Base-by-base conservation (phyloP, 2,888 invertebrate species). In the Philonicus albiceps region DNA sequence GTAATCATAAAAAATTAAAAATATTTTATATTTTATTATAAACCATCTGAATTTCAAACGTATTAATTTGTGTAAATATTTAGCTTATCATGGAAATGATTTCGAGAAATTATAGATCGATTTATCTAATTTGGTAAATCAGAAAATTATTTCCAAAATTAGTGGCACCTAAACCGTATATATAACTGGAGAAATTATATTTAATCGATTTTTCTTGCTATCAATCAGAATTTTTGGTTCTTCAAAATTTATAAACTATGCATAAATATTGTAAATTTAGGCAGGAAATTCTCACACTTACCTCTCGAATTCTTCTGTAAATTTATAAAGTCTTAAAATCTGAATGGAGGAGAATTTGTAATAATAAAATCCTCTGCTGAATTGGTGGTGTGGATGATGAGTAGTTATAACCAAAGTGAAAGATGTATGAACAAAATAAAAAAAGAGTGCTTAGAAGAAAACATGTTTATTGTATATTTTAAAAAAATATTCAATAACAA, bases 401-500 rank as follows among this genome's bases (percentile, higher is more conserved):
- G n/a, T n/a, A n/a, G n/a, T n/a, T 2, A 34, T 30, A 74, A 74
- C 74, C 4, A 74, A 74, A 74, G 6, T 13, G 19, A 75, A 75
- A 75, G 34, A 34, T 16, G 37, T 78, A 49, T 40, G 40, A 78
- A 78, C 16, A 37, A 78, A 78, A 78, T 43, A 43, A 78, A 78
- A 81, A 83, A 83, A 72, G n/a, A 64, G 34, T 83, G 31, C 27
- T 78, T 83, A 83, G 83, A 83, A 83, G 83, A 83, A 83, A 83
- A 83, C 83, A 83, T 85, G 72, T 72, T 85, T 85, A 85, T 85
- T 85, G 85, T 75, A 85, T 75, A 75, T 85, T 85, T 85, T 43
- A 74, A 85, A 75, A 84, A 85, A 85, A 85, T 85, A 75, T 85
- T 74, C 75, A 85, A 85, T 85, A 85, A 85, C 85, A 85, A 85